Evolutionary conservation across 2,888 invertebrate species (phyloP).

Genomic region (Tuta absoluta): DNA sequence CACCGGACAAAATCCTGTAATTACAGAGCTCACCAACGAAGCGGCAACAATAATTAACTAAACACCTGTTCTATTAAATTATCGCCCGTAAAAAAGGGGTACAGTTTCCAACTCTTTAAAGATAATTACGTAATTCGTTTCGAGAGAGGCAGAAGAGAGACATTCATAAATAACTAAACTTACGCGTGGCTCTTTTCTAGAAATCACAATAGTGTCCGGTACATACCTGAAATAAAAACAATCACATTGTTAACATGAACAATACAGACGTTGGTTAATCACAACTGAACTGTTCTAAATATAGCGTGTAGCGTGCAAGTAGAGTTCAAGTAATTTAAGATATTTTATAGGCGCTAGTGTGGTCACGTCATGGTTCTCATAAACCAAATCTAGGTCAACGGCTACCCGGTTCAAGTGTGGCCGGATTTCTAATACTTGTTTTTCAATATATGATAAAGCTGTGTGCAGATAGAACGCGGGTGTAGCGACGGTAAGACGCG

Average conservation of each 20-base stretch:
- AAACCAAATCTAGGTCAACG: background rate
- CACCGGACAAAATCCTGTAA: constrained; percentile 37
- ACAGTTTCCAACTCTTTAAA: constrained; percentile 38
- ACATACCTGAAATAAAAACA: constrained; percentile 43
- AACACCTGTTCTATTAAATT: constrained; percentile 57
- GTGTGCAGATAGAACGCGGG: constrained; percentile 20
- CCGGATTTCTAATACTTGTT: constrained; percentile 3
- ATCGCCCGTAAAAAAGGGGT: constrained; percentile 43
- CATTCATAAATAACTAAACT: constrained; percentile 25
- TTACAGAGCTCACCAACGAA: constrained; percentile 41
- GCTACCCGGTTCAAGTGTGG: background rate
- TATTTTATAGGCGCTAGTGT: constrained; percentile 7
- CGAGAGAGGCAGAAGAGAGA: constrained; percentile 16
- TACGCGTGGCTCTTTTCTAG: constrained; percentile 22
- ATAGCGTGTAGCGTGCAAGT: constrained; percentile 10
- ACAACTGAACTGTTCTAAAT: constrained; percentile 18
- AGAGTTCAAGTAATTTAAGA: background rate
- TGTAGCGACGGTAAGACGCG: constrained; percentile 47
- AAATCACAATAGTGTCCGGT: constrained; percentile 27
- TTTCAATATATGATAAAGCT: constrained; percentile 23
- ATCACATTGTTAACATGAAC: constrained; percentile 23
- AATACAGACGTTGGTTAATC: constrained; percentile 22
- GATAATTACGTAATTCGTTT: constrained; percentile 24
- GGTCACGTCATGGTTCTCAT: constrained; percentile 6
- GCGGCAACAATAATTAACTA: constrained; percentile 55